Percentiles rank a stretch among this genome's conserved stretches.
Conservation (phyloP, 2,888 invertebrate species). For the Phyllotreta striolata region DNA sequence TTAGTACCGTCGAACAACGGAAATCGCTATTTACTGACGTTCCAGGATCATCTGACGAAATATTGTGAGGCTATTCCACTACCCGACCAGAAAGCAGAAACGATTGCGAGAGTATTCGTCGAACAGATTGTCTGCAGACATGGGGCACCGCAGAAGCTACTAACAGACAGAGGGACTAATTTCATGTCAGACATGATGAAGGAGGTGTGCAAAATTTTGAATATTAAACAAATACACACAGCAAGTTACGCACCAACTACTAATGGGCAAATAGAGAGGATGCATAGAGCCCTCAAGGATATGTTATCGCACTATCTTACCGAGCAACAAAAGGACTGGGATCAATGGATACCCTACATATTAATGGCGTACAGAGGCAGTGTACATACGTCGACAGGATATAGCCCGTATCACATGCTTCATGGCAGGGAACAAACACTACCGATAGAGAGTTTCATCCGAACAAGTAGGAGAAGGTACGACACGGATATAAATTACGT, state of each 20-base stretch:
- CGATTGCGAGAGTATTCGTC: constrained; percentile 45
- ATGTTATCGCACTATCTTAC: constrained; percentile 47
- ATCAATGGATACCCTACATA: constrained; percentile 46
- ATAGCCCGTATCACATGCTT: constrained; percentile 42
- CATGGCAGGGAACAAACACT: constrained; percentile 41
- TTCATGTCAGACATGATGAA: constrained; percentile 47
- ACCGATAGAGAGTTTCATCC: constrained; percentile 38
- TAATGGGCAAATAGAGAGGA: constrained; percentile 51
- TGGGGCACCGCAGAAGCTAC: constrained; percentile 45
- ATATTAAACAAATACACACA: constrained; percentile 45
- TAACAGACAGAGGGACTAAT: constrained; percentile 50
- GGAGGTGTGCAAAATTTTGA: constrained; percentile 43
- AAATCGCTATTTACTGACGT: constrained; percentile 49
- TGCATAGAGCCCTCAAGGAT: constrained; percentile 48
- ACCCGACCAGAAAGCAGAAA: constrained; percentile 46
- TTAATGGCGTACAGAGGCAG: constrained; percentile 43
- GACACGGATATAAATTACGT: constrained; percentile 41
- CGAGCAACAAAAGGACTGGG: constrained; percentile 46
- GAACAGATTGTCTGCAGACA: constrained; percentile 45
- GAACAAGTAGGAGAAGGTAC: constrained; percentile 33
- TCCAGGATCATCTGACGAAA: constrained; percentile 46
- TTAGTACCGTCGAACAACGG: constrained; percentile 39
- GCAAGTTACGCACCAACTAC: constrained; percentile 48
- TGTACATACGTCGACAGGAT: constrained; percentile 34
- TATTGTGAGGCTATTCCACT: constrained; percentile 49